Evolutionary conservation across 1,140 invertebrate genomes (phyloP).

Genomic region (Gryon sp.): DNA sequence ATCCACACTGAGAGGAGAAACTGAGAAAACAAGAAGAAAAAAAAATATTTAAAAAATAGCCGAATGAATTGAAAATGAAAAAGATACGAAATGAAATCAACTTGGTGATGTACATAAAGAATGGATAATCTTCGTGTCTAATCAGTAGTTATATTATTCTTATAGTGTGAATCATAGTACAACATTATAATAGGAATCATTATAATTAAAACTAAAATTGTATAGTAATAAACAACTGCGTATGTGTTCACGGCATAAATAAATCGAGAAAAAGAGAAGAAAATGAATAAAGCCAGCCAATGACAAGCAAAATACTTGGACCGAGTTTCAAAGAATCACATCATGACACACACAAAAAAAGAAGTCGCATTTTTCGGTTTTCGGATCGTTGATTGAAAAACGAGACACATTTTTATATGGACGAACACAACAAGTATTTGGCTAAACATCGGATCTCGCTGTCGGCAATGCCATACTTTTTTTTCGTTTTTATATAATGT

Average conservation of each 20-base stretch:
- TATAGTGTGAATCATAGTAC: conserved; percentile 63
- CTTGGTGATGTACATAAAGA: conserved; percentile 59
- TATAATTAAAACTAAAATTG: conserved; percentile 64
- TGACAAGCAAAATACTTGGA: conserved; percentile 43
- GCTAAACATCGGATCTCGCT: conserved; percentile 42
- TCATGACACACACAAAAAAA: no score
- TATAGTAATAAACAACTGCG: conserved; percentile 65
- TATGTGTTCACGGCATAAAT: conserved; percentile 68
- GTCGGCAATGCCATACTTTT: conserved; percentile 11
- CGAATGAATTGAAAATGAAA: neutral
- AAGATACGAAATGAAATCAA: neutral
- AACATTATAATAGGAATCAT: conserved; percentile 63
- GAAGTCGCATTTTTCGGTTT: no score
- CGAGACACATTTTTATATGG: neutral
- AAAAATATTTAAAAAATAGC: neutral
- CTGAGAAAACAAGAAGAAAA: neutral
- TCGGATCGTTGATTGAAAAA: conserved; percentile 1
- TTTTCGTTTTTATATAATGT: conserved; percentile 54
- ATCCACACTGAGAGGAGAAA: neutral
- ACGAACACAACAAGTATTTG: conserved; percentile 40
- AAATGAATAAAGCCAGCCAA: conserved; percentile 20
- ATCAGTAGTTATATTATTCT: conserved; percentile 65
- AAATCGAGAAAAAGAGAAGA: conserved; percentile 61
- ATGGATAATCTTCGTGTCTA: conserved; percentile 66
- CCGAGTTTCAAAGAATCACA: no score